Percentiles rank a stretch among this genome's conserved stretches.
These are phyloP conservation scores for Sebastes steindachneri DNA, from an alignment of 2,797 vertebrate species.

Conservation along the genomic window DNA sequence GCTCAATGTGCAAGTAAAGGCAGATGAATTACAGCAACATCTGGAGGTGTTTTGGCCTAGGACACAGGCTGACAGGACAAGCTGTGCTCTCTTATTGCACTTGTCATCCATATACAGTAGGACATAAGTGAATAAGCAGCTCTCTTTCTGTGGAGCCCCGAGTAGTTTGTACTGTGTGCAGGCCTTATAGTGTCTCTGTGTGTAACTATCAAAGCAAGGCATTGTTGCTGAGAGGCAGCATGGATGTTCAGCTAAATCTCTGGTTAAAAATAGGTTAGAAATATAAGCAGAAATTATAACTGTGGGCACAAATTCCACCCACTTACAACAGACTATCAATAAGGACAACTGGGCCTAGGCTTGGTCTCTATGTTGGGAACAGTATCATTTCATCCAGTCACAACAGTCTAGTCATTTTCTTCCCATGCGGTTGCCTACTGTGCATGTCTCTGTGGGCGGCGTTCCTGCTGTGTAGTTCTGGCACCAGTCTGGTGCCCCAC, in stretches of 20 bases:
- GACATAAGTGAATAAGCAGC: not conserved
- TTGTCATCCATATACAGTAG: not conserved
- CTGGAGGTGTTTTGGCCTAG: not conserved
- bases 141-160: not conserved
- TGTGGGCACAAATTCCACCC: not conserved
- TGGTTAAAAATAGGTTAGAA: slow-evolving; percentile 7
- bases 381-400: not conserved
- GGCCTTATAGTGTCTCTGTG: not conserved
- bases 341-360: not conserved
- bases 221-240: not conserved
- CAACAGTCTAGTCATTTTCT: slow-evolving; percentile 31
- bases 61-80: not conserved
- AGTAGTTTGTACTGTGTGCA: not conserved
- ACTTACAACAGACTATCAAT: not conserved
- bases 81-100: slow-evolving; percentile 11
- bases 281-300: slow-evolving; percentile 5
- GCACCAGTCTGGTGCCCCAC: slow-evolving; percentile 40
- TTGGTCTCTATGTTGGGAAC: slow-evolving; percentile 37
- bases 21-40: slow-evolving; percentile 36
- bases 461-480: slow-evolving; percentile 50
- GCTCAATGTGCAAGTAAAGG: not conserved
- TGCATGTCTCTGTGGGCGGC: slow-evolving; percentile 51
- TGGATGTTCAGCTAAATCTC: not conserved
- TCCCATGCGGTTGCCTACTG: slow-evolving; percentile 51
- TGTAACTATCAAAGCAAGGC: not conserved